Conservation (phyloP, 1,140 invertebrate species). For the Drosophila truncata region DNA sequence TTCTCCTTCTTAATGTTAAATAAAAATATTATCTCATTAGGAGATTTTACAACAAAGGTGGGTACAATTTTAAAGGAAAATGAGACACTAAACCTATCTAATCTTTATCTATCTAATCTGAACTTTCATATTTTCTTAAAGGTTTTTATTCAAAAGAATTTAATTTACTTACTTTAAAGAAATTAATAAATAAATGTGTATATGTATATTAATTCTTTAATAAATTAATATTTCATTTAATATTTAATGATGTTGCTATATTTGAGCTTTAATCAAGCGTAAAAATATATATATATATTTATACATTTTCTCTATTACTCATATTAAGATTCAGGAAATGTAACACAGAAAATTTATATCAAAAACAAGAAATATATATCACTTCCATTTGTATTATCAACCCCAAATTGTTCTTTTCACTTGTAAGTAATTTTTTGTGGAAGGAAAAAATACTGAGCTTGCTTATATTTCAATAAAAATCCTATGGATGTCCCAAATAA, state of each 20-base stretch:
- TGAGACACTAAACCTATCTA: too few relatives aligned
- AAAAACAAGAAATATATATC: not conserved
- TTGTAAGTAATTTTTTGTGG: not conserved
- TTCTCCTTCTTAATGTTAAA: not conserved
- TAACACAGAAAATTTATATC: not conserved
- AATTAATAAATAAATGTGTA: too few relatives aligned
- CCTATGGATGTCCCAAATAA: slow-evolving; percentile 10
- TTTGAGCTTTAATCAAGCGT: not conserved
- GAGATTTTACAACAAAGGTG: not conserved
- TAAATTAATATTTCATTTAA: not conserved
- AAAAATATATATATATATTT: not conserved
- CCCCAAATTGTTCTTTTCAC: not conserved
- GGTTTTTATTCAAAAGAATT: not conserved
- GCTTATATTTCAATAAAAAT: slow-evolving; percentile 9
- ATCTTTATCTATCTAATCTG: too few relatives aligned
- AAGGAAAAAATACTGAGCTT: slow-evolving; percentile 8
- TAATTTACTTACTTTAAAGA: too few relatives aligned
- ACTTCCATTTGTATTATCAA: not conserved
- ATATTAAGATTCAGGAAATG: not conserved
- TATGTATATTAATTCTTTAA: too few relatives aligned
- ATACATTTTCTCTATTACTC: not conserved
- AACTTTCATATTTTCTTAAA: not conserved
- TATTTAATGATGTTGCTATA: not conserved
- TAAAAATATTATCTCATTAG: slow-evolving; percentile 1
- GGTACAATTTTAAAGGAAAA: too few relatives aligned